phyloP scores from a whole-genome alignment of 2,888 invertebrate genomes.

The Hydropsyche betteni region DNA sequence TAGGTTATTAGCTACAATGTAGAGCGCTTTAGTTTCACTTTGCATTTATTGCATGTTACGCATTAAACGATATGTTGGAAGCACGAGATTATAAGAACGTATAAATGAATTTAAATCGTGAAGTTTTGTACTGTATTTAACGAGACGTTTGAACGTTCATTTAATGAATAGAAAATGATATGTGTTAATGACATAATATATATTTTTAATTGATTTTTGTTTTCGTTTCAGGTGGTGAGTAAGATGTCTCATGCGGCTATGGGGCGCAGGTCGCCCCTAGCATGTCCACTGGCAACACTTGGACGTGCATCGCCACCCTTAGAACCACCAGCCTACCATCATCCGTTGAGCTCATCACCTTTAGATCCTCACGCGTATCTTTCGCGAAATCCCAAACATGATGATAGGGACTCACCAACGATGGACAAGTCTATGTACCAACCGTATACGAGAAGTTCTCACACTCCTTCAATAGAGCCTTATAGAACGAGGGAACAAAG shows the following conservation, averaged over 20 bases:
- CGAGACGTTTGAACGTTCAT: too few relatives aligned
- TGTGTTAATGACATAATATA: not conserved
- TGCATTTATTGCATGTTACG: too few relatives aligned
- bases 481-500: slow-evolving; percentile 47
- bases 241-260: slow-evolving; percentile 41
- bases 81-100: too few relatives aligned
- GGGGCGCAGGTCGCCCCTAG: slow-evolving; percentile 59
- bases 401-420: slow-evolving; percentile 54
- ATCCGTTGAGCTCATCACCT: slow-evolving; percentile 59
- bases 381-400: slow-evolving; percentile 59
- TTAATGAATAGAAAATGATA: not conserved
- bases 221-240: slow-evolving; percentile 25
- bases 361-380: slow-evolving; percentile 62
- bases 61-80: too few relatives aligned
- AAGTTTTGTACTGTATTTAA: too few relatives aligned
- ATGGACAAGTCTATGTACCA: slow-evolving; percentile 52
- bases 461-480: slow-evolving; percentile 47
- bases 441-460: slow-evolving; percentile 48
- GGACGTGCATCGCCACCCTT: slow-evolving; percentile 63
- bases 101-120: too few relatives aligned
- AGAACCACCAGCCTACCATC: slow-evolving; percentile 50
- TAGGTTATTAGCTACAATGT: too few relatives aligned
- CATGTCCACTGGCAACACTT: slow-evolving; percentile 69
- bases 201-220: not conserved
- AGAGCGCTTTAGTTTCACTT: too few relatives aligned